phyloP scores from a whole-genome alignment of 2,113 vertebrate species.

The Etia nguti region DNA sequence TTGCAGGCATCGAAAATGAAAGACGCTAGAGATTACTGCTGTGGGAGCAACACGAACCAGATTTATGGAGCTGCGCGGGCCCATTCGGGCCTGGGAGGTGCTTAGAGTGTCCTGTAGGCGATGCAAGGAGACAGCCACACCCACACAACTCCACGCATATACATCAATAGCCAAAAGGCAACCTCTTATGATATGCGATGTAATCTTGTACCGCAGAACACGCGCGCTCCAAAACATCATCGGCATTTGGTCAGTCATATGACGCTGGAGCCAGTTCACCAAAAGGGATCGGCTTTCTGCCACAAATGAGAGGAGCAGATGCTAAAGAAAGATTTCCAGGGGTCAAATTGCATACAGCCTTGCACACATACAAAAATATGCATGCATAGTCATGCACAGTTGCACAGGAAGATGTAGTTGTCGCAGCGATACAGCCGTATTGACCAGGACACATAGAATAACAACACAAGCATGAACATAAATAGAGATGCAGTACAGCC shows the following conservation, averaged over 20 bases:
- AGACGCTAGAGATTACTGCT: neutral
- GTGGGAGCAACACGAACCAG: slow-evolving; percentile 1
- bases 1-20: neutral
- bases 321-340: slow-evolving; percentile 31
- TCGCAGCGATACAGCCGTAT: neutral
- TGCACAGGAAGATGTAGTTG: neutral
- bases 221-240: neutral
- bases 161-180: neutral
- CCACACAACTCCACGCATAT: neutral
- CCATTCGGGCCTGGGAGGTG: neutral
- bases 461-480: neutral
- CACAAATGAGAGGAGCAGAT: slow-evolving; percentile 45
- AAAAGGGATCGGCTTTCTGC: slow-evolving; percentile 32
- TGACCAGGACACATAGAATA: neutral
- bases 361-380: neutral
- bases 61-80: slow-evolving; percentile 1
- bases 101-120: neutral
- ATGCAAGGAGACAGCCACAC: neutral
- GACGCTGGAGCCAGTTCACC: slow-evolving; percentile 28
- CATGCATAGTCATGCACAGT: neutral
- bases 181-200: neutral
- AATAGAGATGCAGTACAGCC: slow-evolving; percentile 23
- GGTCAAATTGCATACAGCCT: slow-evolving; percentile 31
- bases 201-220: neutral
- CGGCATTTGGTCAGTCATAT: slow-evolving; percentile 33